Conservation (phyloP, 1,140 invertebrate species). For the Trichoplusia ni region DNA sequence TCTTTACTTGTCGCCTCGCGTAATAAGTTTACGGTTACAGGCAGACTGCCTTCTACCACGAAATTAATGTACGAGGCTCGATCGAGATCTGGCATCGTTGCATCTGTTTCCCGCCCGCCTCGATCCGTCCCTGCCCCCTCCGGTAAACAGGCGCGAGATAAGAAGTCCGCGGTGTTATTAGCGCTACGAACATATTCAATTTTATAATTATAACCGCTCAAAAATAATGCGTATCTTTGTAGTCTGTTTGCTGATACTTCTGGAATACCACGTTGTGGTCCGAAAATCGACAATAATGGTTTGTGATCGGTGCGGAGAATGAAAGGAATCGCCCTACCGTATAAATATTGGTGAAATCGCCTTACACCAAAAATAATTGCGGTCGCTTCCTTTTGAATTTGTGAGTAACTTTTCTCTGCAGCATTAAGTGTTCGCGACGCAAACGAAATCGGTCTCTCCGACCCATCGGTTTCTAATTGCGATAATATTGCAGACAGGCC, state of each 20-base stretch:
- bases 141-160: conserved; percentile 36
- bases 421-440: conserved; percentile 30
- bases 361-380: conserved; percentile 39
- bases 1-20: conserved; percentile 26
- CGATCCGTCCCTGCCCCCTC: neutral
- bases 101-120: neutral
- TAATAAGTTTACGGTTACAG: conserved; percentile 22
- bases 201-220: conserved; percentile 40
- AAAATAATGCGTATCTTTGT: conserved; percentile 41
- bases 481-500: conserved; percentile 55
- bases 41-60: neutral
- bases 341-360: conserved; percentile 31
- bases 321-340: neutral
- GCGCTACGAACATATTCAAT: conserved; percentile 42
- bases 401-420: conserved; percentile 33
- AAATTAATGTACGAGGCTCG: conserved; percentile 17
- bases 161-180: conserved; percentile 43
- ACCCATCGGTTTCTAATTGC: conserved; percentile 38
- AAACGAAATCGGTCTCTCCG: conserved; percentile 34
- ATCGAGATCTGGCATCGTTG: neutral
- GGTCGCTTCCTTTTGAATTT: conserved; percentile 39
- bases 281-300: conserved; percentile 31
- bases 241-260: conserved; percentile 43
- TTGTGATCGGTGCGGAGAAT: neutral
- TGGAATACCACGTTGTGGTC: conserved; percentile 29